A percentile compares a stretch with the other conserved stretches of the same genome.
These are phyloP conservation scores for Musca domestica DNA, from an alignment of 1,140 invertebrate genomes.

Conservation along the genomic window DNA sequence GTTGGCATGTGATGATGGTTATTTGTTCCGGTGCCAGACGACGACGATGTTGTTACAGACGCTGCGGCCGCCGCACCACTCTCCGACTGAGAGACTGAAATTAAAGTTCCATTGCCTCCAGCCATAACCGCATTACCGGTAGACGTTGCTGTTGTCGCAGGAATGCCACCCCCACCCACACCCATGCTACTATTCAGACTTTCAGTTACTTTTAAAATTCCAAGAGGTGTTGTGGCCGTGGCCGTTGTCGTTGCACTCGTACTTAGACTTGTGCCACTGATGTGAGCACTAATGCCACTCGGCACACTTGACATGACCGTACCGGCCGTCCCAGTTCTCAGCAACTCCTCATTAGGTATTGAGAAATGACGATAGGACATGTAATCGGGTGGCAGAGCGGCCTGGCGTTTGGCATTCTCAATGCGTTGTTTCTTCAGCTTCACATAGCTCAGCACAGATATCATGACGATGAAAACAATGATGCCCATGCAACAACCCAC, in stretches of 20 bases:
- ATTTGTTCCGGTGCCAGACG: not conserved
- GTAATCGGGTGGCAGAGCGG: conserved; percentile 64
- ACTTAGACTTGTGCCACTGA: conserved; percentile 49
- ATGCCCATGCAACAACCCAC: conserved; percentile 82
- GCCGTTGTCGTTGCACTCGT: conserved; percentile 41
- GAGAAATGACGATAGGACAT: conserved; percentile 71
- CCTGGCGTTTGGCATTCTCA: conserved; percentile 67
- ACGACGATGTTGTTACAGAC: conserved; percentile 18
- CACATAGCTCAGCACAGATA: conserved; percentile 79
- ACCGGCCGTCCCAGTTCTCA: conserved; percentile 34
- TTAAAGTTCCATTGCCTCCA: conserved; percentile 32
- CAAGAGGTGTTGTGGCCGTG: conserved; percentile 46
- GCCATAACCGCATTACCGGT: conserved; percentile 29
- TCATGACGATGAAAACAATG: conserved; percentile 77
- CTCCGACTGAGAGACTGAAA: conserved; percentile 17
- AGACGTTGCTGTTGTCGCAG: conserved; percentile 21
- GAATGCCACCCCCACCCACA: conserved; percentile 25
- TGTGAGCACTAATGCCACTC: conserved; percentile 49
- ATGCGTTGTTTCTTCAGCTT: conserved; percentile 78
- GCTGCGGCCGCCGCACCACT: conserved; percentile 21
- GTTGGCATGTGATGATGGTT: conserved; percentile 8
- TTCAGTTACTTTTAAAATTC: conserved; percentile 24
- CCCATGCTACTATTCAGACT: conserved; percentile 1
- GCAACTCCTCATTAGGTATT: conserved; percentile 55
- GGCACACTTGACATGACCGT: conserved; percentile 45